phyloP scores from a whole-genome alignment of 2,113 vertebrate genomes.

The Ursus arctos region DNA sequence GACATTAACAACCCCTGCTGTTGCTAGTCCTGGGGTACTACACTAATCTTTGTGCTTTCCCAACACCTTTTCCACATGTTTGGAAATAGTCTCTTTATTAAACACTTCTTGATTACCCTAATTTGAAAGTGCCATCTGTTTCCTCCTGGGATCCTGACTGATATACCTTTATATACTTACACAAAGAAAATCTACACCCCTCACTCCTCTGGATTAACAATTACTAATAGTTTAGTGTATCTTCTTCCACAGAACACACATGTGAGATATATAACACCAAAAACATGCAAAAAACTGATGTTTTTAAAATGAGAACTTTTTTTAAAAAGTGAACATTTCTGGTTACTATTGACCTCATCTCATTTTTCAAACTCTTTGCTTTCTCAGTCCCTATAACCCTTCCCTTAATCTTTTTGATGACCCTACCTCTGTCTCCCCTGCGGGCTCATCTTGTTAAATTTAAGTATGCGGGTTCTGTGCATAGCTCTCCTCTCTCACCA shows the following conservation, averaged over 20 bases:
- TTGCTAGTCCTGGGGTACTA: background rate
- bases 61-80: background rate
- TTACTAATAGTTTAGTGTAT: background rate
- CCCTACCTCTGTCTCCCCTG: background rate
- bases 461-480: background rate
- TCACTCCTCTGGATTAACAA: background rate
- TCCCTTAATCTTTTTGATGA: background rate
- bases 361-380: constrained; percentile 9
- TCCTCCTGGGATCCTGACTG: background rate
- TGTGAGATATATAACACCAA: background rate
- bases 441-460: background rate
- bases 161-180: background rate
- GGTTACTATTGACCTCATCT: background rate
- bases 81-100: background rate
- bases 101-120: background rate
- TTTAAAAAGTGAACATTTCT: background rate
- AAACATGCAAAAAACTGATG: background rate
- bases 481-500: background rate
- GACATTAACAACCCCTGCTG: background rate
- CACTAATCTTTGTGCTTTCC: background rate
- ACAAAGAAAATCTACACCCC: background rate
- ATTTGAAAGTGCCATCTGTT: constrained; percentile 14
- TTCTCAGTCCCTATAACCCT: background rate
- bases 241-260: background rate
- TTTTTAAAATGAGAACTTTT: background rate